Base-by-base conservation (phyloP, 2,888 invertebrate species). In the Acleris cristana region DNA sequence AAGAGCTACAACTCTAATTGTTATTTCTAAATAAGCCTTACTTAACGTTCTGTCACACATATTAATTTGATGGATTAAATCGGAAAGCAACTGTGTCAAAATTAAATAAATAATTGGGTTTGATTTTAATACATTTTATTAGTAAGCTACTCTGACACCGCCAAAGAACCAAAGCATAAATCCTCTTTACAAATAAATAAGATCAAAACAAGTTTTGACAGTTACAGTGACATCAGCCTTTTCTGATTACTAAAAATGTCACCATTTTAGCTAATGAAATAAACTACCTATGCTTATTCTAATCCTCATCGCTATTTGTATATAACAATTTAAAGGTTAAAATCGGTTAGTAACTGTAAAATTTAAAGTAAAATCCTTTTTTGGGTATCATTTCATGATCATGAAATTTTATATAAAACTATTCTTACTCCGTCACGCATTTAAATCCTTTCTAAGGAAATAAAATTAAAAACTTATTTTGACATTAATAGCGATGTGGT, bases 381-480 rank as follows among this genome's bases (percentile, higher is more conserved):
- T 18, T 19, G 49, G 18, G 49, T 49, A n/a, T 16, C 6, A 49
- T 19, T 49, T 49, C 19, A 49, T 49, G 4, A 49, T 18, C 26
- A 7, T 8, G 26, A 26, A 6, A 49, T 49, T 19, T 49, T 49
- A 19, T 49, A 19, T 5, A 19, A 56, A 56, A 44, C 44, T 44
- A 56, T 56, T 56, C 21, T 56, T 14, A 56, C 44, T 21, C 44
- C 26, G 14, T 21, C 57, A 48, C 23, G 48, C 44, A 57, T n/a
- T n/a, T 48, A 16, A 57, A 57, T 57, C 48, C 57, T 48, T 57
- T 57, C n/a, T 26, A 48, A 40, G 0, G 10, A 48, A 48, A 57
- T 48, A 3, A 5, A 26, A 45, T 48, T 45, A 21, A 57, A 18
- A 16, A 57, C n/a, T 6, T 6, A 26, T 57, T 26, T 19, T 57